Evolutionary conservation across 2,888 invertebrate genomes (phyloP).

Genomic region (Prosopocoilus inquinatus): DNA sequence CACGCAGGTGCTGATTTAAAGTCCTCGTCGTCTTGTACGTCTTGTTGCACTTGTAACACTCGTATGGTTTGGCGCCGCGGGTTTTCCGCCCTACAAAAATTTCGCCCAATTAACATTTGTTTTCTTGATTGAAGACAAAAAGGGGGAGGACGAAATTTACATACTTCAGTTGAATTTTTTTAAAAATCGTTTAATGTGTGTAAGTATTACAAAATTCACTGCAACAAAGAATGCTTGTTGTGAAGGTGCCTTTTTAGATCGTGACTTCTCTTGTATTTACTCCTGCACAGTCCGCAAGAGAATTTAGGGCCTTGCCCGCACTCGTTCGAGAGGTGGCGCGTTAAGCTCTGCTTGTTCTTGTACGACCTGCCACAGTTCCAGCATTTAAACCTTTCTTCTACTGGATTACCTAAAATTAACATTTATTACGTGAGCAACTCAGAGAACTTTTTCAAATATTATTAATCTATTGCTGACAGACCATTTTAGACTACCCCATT

Average conservation of each 20-base stretch:
- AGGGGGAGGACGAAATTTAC: not conserved
- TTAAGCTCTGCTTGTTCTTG: conserved; percentile 14
- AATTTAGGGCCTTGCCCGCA: conserved; percentile 18
- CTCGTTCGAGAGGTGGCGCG: conserved; percentile 16
- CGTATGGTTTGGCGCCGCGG: too few species aligned
- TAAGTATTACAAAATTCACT: too few species aligned
- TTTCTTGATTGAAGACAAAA: not conserved
- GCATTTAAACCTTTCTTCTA: conserved; percentile 6
- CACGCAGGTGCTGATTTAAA: conserved; percentile 15
- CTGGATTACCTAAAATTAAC: not conserved
- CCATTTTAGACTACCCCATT: too few species aligned
- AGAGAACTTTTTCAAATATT: too few species aligned
- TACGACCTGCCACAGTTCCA: conserved; percentile 15
- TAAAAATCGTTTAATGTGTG: too few species aligned
- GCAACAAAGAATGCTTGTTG: conserved; percentile 7
- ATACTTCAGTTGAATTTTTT: too few species aligned
- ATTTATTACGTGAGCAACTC: too few species aligned
- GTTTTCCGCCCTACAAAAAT: too few species aligned
- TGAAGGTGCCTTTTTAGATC: conserved; percentile 17
- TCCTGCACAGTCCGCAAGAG: conserved; percentile 15
- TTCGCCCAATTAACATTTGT: too few species aligned
- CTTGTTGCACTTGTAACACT: conserved; percentile 1
- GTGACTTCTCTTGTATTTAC: conserved; percentile 20
- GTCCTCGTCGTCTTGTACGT: not conserved
- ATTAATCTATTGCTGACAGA: too few species aligned